These are phyloP conservation scores for Porites evermanni DNA, from an alignment of 92 coral and sea anemone genomes.

Conservation along the genomic window DNA sequence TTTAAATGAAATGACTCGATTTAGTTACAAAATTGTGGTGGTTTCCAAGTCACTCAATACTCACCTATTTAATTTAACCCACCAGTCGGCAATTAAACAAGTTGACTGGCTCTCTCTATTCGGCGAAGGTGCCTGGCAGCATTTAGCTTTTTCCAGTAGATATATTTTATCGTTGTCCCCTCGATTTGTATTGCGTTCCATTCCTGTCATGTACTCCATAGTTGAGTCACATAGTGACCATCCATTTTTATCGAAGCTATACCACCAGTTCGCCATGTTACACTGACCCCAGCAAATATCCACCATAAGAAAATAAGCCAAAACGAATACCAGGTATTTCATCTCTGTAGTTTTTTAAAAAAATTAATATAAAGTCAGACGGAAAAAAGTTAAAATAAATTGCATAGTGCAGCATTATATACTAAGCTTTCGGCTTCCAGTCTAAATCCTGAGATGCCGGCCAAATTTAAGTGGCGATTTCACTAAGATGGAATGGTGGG, in stretches of 20 bases:
- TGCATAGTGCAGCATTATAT: no score
- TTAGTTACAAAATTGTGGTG: no score
- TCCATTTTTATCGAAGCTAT: neutral
- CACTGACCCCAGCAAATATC: constrained; percentile 18
- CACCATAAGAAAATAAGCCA: neutral
- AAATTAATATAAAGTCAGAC: no score
- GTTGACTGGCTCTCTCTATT: neutral
- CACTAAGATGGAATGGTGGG: no score
- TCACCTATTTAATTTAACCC: constrained; percentile 9
- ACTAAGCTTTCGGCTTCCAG: no score
- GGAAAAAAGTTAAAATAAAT: no score
- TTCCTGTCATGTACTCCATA: constrained; percentile 16
- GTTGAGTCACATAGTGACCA: constrained; percentile 14
- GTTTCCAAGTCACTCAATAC: neutral
- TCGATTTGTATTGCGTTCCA: neutral
- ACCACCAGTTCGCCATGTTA: constrained; percentile 34
- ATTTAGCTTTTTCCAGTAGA: constrained; percentile 21
- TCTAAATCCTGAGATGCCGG: no score
- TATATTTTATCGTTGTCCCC: neutral
- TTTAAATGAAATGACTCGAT: no score
- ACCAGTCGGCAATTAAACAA: constrained; percentile 9
- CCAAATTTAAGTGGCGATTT: no score
- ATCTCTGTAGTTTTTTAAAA: neutral
- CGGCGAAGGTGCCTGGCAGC: constrained; percentile 11
- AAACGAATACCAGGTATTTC: constrained; percentile 6